Conservation (phyloP, 2,113 vertebrate genomes). For the Plecturocebus donacophilus region DNA sequence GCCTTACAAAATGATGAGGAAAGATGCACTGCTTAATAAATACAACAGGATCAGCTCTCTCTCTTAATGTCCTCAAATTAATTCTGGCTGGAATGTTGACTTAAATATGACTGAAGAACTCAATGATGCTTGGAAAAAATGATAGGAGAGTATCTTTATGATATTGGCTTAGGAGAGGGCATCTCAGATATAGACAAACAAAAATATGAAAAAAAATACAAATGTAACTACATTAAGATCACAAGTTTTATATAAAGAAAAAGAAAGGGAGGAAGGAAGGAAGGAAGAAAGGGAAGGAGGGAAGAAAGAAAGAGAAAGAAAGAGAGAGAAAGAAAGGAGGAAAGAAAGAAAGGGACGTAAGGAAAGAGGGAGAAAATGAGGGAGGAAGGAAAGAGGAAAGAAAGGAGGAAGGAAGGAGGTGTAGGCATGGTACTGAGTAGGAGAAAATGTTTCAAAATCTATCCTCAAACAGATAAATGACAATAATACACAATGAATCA, state of each 20-base stretch:
- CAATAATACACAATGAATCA: background rate
- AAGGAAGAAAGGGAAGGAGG: background rate
- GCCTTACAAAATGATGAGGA: background rate
- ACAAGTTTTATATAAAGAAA: background rate
- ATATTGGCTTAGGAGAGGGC: background rate
- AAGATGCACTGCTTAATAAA: background rate
- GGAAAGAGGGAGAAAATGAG: background rate
- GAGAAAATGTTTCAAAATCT: background rate
- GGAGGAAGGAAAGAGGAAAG: background rate
- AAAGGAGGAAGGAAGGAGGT: background rate
- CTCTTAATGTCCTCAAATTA: background rate
- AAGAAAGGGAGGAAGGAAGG: too few relatives aligned
- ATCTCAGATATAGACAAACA: background rate
- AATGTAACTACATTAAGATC: background rate
- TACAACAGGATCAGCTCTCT: background rate
- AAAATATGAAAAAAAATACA: background rate
- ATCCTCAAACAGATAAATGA: background rate
- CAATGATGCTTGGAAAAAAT: background rate
- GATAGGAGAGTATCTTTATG: background rate
- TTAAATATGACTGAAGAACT: background rate
- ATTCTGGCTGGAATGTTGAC: background rate
- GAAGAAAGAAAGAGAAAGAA: background rate
- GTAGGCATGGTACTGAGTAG: background rate
- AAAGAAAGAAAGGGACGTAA: too few relatives aligned
- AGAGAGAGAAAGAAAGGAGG: background rate